Conservation (phyloP, 2,888 invertebrate species). For the Cephus rjabovi region DNA sequence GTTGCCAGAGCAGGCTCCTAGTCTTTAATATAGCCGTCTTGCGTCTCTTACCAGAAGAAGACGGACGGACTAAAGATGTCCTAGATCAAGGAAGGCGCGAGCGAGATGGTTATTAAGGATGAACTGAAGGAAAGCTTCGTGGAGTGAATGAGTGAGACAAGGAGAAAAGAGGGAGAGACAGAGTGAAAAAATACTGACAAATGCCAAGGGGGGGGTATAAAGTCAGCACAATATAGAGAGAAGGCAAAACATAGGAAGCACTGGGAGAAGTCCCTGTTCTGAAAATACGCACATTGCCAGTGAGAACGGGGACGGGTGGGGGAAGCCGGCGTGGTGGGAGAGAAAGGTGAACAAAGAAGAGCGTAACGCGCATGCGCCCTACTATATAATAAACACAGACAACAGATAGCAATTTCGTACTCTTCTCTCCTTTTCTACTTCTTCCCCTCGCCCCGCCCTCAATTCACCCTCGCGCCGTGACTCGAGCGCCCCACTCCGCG, state of each 20-base stretch:
- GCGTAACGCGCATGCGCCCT: constrained; percentile 21
- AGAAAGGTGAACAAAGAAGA: constrained; percentile 22
- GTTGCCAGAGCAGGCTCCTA: not conserved
- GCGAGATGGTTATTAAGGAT: not conserved
- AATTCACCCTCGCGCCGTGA: not conserved
- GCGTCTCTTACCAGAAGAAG: not conserved
- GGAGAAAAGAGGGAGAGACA: not conserved
- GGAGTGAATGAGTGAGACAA: constrained; percentile 7
- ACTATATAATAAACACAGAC: not conserved
- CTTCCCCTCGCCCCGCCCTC: not conserved
- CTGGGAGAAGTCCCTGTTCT: constrained; percentile 11
- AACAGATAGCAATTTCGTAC: not conserved
- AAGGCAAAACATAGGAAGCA: not conserved
- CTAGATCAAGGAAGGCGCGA: not conserved
- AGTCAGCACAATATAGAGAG: not conserved
- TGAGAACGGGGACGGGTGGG: not conserved
- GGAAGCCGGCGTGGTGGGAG: constrained; percentile 1
- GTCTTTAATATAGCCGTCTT: not conserved
- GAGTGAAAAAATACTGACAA: constrained; percentile 3
- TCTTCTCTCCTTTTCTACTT: not conserved
- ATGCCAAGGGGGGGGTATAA: not conserved
- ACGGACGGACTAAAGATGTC: not conserved
- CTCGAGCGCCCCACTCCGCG: not conserved
- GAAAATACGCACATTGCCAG: constrained; percentile 15
- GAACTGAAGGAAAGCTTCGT: not conserved